phyloP scores from a whole-genome alignment of 2,113 vertebrate species.

The Callionymus lyra region DNA sequence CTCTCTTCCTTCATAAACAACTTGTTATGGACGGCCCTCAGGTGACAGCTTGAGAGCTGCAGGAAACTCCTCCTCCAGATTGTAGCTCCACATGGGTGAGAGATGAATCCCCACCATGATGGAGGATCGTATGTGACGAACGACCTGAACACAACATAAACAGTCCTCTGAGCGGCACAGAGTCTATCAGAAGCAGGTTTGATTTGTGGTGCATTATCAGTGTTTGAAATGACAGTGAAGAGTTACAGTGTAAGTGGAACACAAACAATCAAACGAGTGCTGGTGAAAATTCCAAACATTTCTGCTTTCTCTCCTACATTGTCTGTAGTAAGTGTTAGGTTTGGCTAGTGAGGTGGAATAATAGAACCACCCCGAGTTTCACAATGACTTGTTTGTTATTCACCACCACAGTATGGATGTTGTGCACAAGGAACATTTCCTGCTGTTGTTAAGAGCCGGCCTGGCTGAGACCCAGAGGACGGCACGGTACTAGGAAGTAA shows the following conservation, averaged over 20 bases:
- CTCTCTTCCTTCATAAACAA: constrained; percentile 12
- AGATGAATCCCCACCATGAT: constrained; percentile 32
- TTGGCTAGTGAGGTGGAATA: constrained; percentile 34
- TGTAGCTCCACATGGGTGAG: constrained; percentile 54
- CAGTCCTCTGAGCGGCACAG: constrained; percentile 43
- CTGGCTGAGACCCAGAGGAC: constrained; percentile 23
- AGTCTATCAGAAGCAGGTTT: constrained; percentile 32
- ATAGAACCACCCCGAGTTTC: constrained; percentile 15
- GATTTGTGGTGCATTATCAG: background rate
- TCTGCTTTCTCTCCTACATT: constrained; percentile 16
- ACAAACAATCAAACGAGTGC: constrained; percentile 2
- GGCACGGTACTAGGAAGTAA: constrained; percentile 45
- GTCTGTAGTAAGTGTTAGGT: constrained; percentile 32
- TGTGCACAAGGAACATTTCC: constrained; percentile 21
- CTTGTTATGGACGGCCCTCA: constrained; percentile 13
- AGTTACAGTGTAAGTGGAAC: constrained; percentile 4
- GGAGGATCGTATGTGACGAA: constrained; percentile 43
- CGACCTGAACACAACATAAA: constrained; percentile 41
- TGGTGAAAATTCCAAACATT: constrained; percentile 3
- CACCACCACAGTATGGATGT: constrained; percentile 20
- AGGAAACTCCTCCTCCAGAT: constrained; percentile 52
- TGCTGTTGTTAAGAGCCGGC: constrained; percentile 28
- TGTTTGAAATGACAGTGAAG: background rate
- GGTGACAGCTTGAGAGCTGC: constrained; percentile 23
- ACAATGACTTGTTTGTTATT: constrained; percentile 57